Evolutionary conservation across 2,888 invertebrate genomes (phyloP).

Genomic region (Erebia palarica): DNA sequence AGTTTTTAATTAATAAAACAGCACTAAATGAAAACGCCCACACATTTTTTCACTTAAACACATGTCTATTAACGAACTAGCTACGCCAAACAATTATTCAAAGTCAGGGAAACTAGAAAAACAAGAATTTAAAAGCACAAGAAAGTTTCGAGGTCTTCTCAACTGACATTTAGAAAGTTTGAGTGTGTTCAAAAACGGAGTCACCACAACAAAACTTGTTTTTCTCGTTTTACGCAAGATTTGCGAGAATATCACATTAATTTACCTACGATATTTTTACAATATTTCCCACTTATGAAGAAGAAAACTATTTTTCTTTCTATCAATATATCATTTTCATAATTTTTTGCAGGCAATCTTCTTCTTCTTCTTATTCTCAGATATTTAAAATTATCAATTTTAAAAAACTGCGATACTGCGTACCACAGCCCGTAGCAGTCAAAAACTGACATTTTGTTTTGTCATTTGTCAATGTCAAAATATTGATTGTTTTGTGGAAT

Average conservation of each 20-base stretch:
- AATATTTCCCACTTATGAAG: background rate
- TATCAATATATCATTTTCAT: background rate
- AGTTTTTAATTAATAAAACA: constrained; percentile 6
- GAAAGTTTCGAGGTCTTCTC: constrained; percentile 70
- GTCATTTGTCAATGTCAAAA: constrained; percentile 2
- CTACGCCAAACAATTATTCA: constrained; percentile 30
- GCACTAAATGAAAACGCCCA: constrained; percentile 11
- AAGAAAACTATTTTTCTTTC: background rate
- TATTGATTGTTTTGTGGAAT: background rate
- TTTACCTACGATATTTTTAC: background rate
- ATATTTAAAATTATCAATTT: background rate
- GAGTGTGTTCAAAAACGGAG: constrained; percentile 53
- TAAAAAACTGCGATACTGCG: background rate
- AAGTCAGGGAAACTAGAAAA: constrained; percentile 66
- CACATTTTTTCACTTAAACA: constrained; percentile 22
- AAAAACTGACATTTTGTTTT: background rate
- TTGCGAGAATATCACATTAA: background rate
- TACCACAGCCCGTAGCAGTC: background rate
- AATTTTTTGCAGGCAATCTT: background rate
- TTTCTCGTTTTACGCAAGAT: constrained; percentile 40
- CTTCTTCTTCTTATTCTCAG: background rate
- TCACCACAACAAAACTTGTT: constrained; percentile 43
- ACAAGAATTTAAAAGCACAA: constrained; percentile 60
- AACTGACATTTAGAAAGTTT: constrained; percentile 73
- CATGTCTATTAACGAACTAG: constrained; percentile 20